These are phyloP conservation scores for Nannoperca obscura DNA, from an alignment of 2,797 vertebrate species.

Conservation along the genomic window DNA sequence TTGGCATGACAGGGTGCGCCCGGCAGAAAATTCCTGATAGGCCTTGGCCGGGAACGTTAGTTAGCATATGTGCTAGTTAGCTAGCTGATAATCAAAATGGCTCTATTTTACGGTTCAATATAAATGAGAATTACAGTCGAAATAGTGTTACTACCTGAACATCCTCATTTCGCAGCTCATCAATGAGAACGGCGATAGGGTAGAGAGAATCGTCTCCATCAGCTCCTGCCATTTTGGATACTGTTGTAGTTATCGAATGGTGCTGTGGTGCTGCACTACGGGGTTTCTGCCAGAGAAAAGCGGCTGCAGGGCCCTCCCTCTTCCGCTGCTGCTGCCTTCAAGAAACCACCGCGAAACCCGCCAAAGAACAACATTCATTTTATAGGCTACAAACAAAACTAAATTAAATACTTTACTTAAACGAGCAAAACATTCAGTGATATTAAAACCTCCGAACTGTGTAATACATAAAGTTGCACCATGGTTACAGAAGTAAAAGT, in stretches of 20 bases:
- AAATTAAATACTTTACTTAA: not conserved
- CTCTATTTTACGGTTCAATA: accelerated
- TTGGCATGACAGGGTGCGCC: slow-evolving; percentile 60
- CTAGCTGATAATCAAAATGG: not conserved
- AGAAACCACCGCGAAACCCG: not conserved
- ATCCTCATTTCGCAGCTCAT: slow-evolving; percentile 90
- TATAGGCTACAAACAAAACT: not conserved
- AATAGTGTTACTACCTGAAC: slow-evolving; percentile 83
- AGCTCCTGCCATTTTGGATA: slow-evolving; percentile 90
- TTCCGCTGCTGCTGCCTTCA: slow-evolving; percentile 43
- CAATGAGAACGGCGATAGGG: slow-evolving; percentile 91
- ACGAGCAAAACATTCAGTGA: too few species aligned
- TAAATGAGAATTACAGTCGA: accelerated
- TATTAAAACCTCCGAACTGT: too few species aligned
- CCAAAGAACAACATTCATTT: not conserved
- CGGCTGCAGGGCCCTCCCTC: slow-evolving; percentile 66
- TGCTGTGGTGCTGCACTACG: slow-evolving; percentile 76
- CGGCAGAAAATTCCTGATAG: slow-evolving; percentile 39
- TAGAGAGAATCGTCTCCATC: slow-evolving; percentile 92
- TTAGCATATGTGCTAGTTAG: slow-evolving; percentile 47
- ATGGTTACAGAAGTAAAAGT: not conserved
- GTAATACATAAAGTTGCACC: not conserved
- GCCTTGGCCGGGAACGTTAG: slow-evolving; percentile 47
- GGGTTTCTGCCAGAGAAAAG: slow-evolving; percentile 77
- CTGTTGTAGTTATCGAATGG: slow-evolving; percentile 75